Base-by-base conservation (phyloP, 2,888 invertebrate genomes). In the Aphodius sticticus region DNA sequence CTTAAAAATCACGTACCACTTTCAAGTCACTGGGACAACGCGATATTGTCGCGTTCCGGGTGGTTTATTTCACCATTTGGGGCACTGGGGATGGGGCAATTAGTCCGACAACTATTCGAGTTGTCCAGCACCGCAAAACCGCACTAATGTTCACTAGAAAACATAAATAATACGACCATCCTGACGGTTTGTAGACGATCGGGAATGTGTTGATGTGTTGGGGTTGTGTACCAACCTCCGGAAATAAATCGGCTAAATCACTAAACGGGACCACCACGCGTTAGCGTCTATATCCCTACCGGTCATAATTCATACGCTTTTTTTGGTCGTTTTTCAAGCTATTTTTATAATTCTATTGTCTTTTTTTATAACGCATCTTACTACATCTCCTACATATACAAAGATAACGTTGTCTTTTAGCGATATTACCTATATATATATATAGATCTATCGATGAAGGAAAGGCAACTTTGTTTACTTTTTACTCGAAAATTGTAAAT, bases 1-100 rank as follows among this genome's bases (percentile, higher is more conserved):
- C 78, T 78, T 78, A 80, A 82, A 82, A 82, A 83, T 82, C 85
- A 85, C 85, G 85, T 85, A 85, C 80, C 81, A 79, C 79, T 75
- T 37, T 69, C 14, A n/a, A 15, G 16, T 69, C 76, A 37, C 69
- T 36, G 53, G 9, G 35, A 35, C 16, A 4, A 3, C 12, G 69
- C 76, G 70, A 76, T 77, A 69, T 77, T 16, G 76, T 38, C 78
- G 76, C 76, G 16, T 26, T 78, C 69, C 37, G 75, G 69, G 53
- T 12, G 53, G 12, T 53, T 53, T 53, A 53, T 53, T 53, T 53
- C 53, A 53, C 53, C 12, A 53, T 53, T 53, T 12, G 53, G 53
- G 53, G 53, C 53, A 12, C 53, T 9, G 9, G 53, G 53, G 7
- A 53, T 9, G 7, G 3, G 53, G 53, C 7, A 53, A 53, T 53